Base-by-base conservation (phyloP, 2,113 vertebrate genomes). In the Crocuta crocuta region DNA sequence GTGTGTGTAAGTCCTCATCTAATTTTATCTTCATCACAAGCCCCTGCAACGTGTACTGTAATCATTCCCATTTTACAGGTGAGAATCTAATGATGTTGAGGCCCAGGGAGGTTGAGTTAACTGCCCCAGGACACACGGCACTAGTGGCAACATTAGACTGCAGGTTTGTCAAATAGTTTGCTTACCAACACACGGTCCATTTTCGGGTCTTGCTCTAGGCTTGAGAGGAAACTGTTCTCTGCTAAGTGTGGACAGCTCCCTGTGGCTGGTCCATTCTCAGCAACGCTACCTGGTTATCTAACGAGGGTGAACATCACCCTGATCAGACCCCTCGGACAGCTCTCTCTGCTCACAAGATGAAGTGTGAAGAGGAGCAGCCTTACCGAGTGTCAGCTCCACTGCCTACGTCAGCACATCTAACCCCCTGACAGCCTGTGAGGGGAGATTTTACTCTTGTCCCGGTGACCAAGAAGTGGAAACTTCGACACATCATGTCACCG, bases 221-320 rank as follows among this genome's bases (percentile, higher is more conserved):
- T n/a, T 9, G 4, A 71, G n/a, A 63, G 28, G 89, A 39, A 82
- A 13, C 39, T n/a, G 11, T 17, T 58, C 65, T 21, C 0, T 48
- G 28, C 10, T 23, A 16, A 17, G 63, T 9, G 3, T 23, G n/a
- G n/a, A 28, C n/a, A 24, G 17, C 17, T 78, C 31, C 43, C 1
- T 73, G 79, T 23, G 61, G 33, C 8, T 79, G 53, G 4, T 7
- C 23, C 24, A 8, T 28, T 74, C 48, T 74, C 45, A 12, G 31
- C 2, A 58, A 9, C 4, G 3, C 17, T 80, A 17, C 11, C 15
- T 58, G 80, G 8, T 45, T 87, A 21, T n/a, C 50, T 65, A 43
- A 55, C 11, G 26, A 19, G 1, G 23, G 1, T 15, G 8, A 24
- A 21, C 1, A 1, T 15, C 4, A 7, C 21, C 48, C 15, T 66